phyloP scores from a whole-genome alignment of 2,888 invertebrate genomes.

The Hypomecis atomaria region DNA sequence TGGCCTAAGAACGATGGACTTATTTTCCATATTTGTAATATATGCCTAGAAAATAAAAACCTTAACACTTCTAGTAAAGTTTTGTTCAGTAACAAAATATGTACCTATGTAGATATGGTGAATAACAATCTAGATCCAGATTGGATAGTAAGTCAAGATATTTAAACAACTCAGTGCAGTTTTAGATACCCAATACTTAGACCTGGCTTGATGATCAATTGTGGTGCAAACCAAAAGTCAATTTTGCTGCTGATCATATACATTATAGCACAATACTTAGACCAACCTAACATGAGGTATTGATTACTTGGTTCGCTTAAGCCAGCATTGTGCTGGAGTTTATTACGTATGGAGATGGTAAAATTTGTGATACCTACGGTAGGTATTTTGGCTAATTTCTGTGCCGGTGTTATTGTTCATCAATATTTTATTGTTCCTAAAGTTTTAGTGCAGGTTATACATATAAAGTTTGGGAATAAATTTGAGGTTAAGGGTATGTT shows the following conservation, averaged over 20 bases:
- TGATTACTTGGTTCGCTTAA: conserved; percentile 15
- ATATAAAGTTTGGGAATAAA: conserved; percentile 7
- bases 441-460: conserved; percentile 7
- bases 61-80: too few species aligned
- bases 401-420: conserved; percentile 31
- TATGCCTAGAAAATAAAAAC: too few species aligned
- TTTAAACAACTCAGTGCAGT: too few species aligned
- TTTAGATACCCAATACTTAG: too few species aligned
- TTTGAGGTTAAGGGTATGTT: neutral
- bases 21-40: too few species aligned
- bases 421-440: conserved; percentile 23
- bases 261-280: neutral
- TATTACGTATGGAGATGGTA: conserved; percentile 10
- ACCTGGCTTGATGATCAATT: too few species aligned
- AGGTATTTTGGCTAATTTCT: conserved; percentile 32
- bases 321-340: conserved; percentile 10
- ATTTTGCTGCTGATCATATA: neutral
- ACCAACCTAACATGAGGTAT: conserved; percentile 18
- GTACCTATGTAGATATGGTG: too few species aligned
- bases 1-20: too few species aligned
- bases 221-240: too few species aligned
- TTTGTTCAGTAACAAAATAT: too few species aligned
- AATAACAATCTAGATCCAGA: too few species aligned
- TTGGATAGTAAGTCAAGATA: too few species aligned
- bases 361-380: conserved; percentile 8